These are phyloP conservation scores for Sebastes jordani DNA, from an alignment of 2,797 vertebrate genomes.

Conservation along the genomic window DNA sequence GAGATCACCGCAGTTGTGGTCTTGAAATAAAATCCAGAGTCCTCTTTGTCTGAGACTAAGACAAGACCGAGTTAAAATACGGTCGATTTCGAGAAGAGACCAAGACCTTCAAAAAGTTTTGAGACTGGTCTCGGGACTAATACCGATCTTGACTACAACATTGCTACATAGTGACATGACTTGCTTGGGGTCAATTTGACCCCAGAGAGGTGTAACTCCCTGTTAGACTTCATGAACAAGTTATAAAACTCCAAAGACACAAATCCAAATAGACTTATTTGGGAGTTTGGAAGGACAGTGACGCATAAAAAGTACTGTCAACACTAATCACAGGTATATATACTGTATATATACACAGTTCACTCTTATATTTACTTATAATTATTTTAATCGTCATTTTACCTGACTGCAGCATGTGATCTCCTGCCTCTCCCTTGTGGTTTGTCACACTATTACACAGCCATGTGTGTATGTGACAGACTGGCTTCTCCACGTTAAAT, in stretches of 20 bases:
- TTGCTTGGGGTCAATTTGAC: neutral
- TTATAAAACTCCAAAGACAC: neutral
- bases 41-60: too few species aligned
- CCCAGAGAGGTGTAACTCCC: neutral
- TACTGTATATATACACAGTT: neutral
- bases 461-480: neutral
- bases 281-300: neutral
- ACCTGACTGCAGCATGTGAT: constrained; percentile 10
- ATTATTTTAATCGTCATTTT: neutral
- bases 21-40: too few species aligned
- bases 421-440: neutral
- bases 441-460: neutral
- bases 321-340: neutral
- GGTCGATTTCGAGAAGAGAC: too few species aligned
- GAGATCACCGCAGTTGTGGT: too few species aligned
- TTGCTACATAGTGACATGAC: rapidly evolving
- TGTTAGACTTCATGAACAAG: neutral
- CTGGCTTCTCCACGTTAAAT: neutral
- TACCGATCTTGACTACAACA: too few species aligned
- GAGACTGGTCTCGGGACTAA: too few species aligned
- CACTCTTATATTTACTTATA: neutral
- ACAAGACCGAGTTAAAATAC: too few species aligned
- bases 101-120: too few species aligned
- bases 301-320: neutral
- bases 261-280: neutral